Percentiles rank a stretch among this genome's conserved stretches.
Evolutionary conservation across 2,797 vertebrate species (phyloP).

Genomic region (Crocodylus rhombifer): DNA sequence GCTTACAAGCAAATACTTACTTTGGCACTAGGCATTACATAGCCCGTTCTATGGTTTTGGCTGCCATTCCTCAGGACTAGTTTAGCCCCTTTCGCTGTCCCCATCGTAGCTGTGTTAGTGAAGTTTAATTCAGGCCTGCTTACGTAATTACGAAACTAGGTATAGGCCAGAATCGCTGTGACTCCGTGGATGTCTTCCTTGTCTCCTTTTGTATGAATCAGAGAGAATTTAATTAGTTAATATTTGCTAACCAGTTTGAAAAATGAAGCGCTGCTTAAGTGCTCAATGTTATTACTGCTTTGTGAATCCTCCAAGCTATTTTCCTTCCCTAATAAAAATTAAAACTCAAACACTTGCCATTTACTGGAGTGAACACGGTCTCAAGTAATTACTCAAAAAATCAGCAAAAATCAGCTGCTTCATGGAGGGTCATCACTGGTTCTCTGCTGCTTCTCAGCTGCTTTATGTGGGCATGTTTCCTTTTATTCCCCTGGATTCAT

Average conservation of each 20-base stretch:
- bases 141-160: background rate
- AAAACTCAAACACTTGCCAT: constrained; percentile 47
- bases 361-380: constrained; percentile 56
- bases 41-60: background rate
- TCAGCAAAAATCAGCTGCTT: background rate
- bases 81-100: background rate
- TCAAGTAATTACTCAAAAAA: constrained; percentile 21
- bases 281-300: constrained; percentile 61
- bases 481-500: background rate
- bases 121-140: constrained; percentile 10
- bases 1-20: background rate
- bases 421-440: constrained; percentile 3
- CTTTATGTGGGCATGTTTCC: background rate
- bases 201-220: constrained; percentile 61
- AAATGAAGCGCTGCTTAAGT: constrained; percentile 54
- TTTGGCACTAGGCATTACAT: background rate
- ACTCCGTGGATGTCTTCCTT: constrained; percentile 67
- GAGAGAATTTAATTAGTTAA: constrained; percentile 71
- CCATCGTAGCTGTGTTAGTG: background rate
- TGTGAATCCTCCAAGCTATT: constrained; percentile 46
- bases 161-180: constrained; percentile 33
- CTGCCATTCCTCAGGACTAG: background rate
- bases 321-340: constrained; percentile 50
- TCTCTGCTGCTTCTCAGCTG: background rate
- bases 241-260: constrained; percentile 59